Conservation (phyloP, 2,888 invertebrate genomes). For the Ormyrus rosae region DNA sequence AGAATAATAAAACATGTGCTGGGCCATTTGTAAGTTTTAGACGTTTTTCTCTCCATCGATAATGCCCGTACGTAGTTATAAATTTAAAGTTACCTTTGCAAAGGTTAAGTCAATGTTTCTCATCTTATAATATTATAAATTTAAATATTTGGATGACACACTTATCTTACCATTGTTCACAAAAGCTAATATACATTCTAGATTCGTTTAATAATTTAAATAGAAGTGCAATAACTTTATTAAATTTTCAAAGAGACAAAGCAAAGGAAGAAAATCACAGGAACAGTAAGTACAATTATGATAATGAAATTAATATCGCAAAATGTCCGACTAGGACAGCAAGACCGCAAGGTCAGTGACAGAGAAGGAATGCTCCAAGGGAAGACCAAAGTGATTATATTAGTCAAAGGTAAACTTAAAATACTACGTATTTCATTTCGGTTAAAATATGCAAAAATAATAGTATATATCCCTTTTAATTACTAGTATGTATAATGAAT, state of each 20-base stretch:
- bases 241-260: background rate
- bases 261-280: conserved; percentile 49
- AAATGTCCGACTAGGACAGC: conserved; percentile 63
- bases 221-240: no score
- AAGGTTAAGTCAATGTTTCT: background rate
- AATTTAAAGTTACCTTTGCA: background rate
- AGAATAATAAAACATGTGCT: conserved; percentile 48
- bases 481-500: no score
- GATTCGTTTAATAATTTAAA: no score
- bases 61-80: background rate
- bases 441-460: no score
- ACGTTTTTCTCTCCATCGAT: background rate
- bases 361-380: conserved; percentile 60
- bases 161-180: no score
- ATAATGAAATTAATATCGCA: conserved; percentile 72
- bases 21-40: conserved; percentile 33
- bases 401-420: conserved; percentile 71
- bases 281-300: conserved; percentile 70
- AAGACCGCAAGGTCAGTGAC: conserved; percentile 60
- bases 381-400: conserved; percentile 68
- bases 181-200: no score
- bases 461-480: no score
- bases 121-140: no score
- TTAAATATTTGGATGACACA: no score
- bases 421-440: no score